These are phyloP conservation scores for Psilanteris sp. DNA, from an alignment of 1,140 invertebrate species.

Conservation along the genomic window DNA sequence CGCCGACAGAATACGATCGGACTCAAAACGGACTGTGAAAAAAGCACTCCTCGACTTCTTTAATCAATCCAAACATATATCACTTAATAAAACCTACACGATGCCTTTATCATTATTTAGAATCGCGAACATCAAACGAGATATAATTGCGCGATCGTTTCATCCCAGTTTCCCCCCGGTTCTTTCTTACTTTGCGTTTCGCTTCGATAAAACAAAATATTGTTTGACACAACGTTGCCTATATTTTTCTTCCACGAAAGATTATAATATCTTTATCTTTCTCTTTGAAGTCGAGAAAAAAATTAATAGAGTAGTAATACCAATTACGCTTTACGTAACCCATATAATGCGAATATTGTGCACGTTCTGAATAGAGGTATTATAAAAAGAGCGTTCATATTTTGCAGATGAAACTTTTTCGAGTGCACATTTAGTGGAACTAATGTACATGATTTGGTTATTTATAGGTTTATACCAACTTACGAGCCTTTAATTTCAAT, in stretches of 20 bases:
- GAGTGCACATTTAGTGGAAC: not conserved
- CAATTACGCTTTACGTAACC: conserved; percentile 40
- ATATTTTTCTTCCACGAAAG: not conserved
- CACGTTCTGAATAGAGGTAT: conserved; percentile 27
- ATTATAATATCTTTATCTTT: not conserved
- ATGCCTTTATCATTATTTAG: conserved; percentile 22
- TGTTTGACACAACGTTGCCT: no score
- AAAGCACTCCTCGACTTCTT: conserved; percentile 13
- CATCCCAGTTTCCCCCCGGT: no score
- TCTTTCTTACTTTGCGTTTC: conserved; percentile 3
- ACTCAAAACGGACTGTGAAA: conserved; percentile 12
- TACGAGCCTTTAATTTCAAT: no score
- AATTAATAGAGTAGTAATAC: conserved; percentile 35
- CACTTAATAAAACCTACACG: conserved; percentile 28
- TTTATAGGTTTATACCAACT: no score
- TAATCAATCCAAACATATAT: conserved; percentile 34
- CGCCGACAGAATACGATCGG: conserved; percentile 21
- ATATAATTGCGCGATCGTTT: conserved; percentile 9
- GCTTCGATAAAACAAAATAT: no score
- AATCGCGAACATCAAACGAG: conserved; percentile 25
- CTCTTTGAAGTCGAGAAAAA: conserved; percentile 5
- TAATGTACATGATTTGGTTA: not conserved
- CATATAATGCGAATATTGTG: conserved; percentile 40
- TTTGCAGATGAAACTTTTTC: conserved; percentile 3
- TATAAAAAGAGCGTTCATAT: conserved; percentile 33